A percentile compares a stretch with the other conserved stretches of the same genome.
Evolutionary conservation across 2,888 invertebrate species (phyloP).

Genomic region (Pyrrhosoma nymphula): DNA sequence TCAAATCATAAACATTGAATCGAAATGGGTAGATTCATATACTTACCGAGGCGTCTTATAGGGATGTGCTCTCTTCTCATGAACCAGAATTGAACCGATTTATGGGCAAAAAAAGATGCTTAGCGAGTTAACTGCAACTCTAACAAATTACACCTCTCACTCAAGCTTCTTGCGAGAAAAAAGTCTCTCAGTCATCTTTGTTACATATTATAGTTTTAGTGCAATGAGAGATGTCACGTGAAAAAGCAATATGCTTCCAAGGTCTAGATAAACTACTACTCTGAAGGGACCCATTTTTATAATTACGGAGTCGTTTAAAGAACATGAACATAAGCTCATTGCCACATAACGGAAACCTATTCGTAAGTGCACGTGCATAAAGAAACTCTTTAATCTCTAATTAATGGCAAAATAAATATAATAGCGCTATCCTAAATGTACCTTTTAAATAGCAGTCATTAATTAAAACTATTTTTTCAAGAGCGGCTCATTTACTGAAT

Average conservation of each 20-base stretch:
- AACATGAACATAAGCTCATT: neutral
- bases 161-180: neutral
- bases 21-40: neutral
- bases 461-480: neutral
- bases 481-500: too few relatives aligned
- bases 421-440: neutral
- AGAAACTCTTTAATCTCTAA: neutral
- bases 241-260: neutral
- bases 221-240: neutral
- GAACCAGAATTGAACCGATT: neutral
- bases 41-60: too few relatives aligned
- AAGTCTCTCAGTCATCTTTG: neutral
- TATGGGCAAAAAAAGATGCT: neutral
- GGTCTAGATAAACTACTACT: neutral
- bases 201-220: neutral
- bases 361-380: neutral
- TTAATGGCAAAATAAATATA: neutral
- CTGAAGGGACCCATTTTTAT: neutral
- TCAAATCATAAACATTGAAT: too few relatives aligned
- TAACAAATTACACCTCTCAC: neutral
- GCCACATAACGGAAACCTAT: neutral
- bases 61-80: neutral
- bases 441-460: neutral
- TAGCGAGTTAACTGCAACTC: neutral
- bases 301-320: neutral